Evolutionary conservation across 2,797 vertebrate species (phyloP).

Genomic region (Yasuhikotakia modesta): DNA sequence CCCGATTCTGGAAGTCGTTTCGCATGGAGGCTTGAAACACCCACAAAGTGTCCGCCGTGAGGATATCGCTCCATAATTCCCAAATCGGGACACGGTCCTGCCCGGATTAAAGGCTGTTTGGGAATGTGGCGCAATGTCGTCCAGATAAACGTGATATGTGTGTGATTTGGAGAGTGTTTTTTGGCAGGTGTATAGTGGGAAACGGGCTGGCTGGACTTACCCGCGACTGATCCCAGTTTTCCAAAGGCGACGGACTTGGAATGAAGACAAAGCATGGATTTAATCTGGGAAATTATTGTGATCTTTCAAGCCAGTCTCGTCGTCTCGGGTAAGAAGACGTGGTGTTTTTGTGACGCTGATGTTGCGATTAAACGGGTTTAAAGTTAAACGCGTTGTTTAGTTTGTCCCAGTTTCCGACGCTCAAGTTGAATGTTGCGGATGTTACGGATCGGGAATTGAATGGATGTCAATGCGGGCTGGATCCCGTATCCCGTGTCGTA

Average conservation of each 20-base stretch:
- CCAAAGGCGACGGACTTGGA: constrained; percentile 91
- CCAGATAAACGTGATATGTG: constrained; percentile 84
- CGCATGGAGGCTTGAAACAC: constrained; percentile 61
- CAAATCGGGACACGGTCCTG: constrained; percentile 26
- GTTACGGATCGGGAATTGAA: too few species aligned
- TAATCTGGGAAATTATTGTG: constrained; percentile 97
- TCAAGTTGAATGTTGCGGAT: too few species aligned
- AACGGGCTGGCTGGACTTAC: constrained; percentile 80
- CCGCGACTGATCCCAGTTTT: constrained; percentile 81
- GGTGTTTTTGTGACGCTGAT: not conserved
- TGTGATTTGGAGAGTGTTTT: constrained; percentile 84
- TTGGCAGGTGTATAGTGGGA: constrained; percentile 83
- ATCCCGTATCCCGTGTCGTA: too few species aligned
- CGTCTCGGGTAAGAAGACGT: constrained; percentile 88
- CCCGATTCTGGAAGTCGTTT: constrained; percentile 20
- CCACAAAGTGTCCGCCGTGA: constrained; percentile 50
- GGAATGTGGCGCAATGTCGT: constrained; percentile 58
- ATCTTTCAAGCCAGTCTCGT: constrained; percentile 96
- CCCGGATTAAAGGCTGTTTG: constrained; percentile 59
- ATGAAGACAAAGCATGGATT: constrained; percentile 97
- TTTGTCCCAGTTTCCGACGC: too few species aligned
- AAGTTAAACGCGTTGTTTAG: not conserved
- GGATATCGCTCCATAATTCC: constrained; percentile 47
- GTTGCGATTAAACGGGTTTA: not conserved
- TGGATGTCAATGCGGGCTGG: too few species aligned